Base-by-base conservation (phyloP, 2,888 invertebrate species). In the Leptinotarsa peninsularis region DNA sequence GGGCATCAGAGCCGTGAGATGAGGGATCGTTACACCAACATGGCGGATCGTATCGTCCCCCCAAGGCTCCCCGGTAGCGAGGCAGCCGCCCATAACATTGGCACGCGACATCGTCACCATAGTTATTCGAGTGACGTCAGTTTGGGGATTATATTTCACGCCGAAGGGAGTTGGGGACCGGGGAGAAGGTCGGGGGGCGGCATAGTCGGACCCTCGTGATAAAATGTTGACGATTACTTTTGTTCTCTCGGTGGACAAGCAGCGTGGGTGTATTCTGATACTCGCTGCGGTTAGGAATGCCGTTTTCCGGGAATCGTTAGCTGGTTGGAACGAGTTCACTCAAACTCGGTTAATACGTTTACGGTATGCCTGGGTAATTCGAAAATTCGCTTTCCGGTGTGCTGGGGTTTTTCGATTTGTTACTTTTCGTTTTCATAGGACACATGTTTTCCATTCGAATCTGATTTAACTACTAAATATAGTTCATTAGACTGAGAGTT, bases 121-220 rank as follows among this genome's bases (percentile, higher is more conserved):
- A 74, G 58, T 71, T 74, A 71, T 74, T 66, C 67, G 67, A 14
- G 49, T 75, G 75, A 75, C 75, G 75, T 75, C 75, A 75, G 60
- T 71, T 71, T 43, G 49, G 27, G 58, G 71, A 58, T 75, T 75
- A 72, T 71, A 75, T 71, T 74, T 71, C 67, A 60, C 60, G 49
- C 50, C 67, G 50, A 23, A 67, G 67, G 67, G 67, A 18, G 50
- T 67, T 50, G 23, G n/a, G 58, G 33, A 27, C 71, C 33, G 74
- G 49, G 67, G 68, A 67, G 63, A 58, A 18, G 58, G 58, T 18
- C 3, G 21, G 58, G 23, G 4, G 58, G 58, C 23, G 58, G 58
- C 5, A 4, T 23, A 23, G 23, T 58, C 58, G 58, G 23, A 27
- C 58, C 14, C 14, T 27, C 58, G 58, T 58, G 58, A 58, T 58